These are phyloP conservation scores for Caenorhabditis sp. DNA, from an alignment of 2,888 invertebrate genomes.

Conservation along the genomic window DNA sequence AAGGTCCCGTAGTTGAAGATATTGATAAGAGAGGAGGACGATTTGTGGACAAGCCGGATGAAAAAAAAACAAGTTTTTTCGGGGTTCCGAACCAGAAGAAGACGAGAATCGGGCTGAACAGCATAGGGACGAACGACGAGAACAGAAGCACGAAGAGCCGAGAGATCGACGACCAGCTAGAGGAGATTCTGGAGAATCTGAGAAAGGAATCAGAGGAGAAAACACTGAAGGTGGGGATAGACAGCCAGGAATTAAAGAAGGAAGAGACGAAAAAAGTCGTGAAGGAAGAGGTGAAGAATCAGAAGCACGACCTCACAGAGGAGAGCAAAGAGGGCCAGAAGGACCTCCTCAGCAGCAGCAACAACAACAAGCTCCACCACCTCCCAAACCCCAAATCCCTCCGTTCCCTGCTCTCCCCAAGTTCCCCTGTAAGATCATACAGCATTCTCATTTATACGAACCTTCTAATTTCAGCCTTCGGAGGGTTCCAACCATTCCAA, in stretches of 20 bases:
- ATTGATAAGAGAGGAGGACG: constrained; percentile 51
- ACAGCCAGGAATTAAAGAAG: constrained; percentile 16
- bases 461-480: constrained; percentile 46
- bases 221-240: constrained; percentile 2
- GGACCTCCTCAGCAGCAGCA: constrained; percentile 39
- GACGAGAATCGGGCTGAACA: background rate
- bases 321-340: constrained; percentile 30
- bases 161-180: constrained; percentile 53
- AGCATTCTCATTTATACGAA: background rate
- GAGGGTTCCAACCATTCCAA: constrained; percentile 62
- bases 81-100: constrained; percentile 39
- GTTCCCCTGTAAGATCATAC: constrained; percentile 54
- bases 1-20: constrained; percentile 48
- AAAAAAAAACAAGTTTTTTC: constrained; percentile 62
- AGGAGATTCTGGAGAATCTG: constrained; percentile 56
- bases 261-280: constrained; percentile 3
- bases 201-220: constrained; percentile 52
- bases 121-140: background rate
- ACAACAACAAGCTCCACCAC: constrained; percentile 51
- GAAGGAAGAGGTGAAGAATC: constrained; percentile 22
- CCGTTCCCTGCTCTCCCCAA: constrained; percentile 67
- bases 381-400: constrained; percentile 65
- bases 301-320: constrained; percentile 24
- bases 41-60: constrained; percentile 51
- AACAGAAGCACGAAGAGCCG: constrained; percentile 19